Evolutionary conservation across 2,113 vertebrate species (phyloP).

Genomic region (Thamnophis sirtalis): DNA sequence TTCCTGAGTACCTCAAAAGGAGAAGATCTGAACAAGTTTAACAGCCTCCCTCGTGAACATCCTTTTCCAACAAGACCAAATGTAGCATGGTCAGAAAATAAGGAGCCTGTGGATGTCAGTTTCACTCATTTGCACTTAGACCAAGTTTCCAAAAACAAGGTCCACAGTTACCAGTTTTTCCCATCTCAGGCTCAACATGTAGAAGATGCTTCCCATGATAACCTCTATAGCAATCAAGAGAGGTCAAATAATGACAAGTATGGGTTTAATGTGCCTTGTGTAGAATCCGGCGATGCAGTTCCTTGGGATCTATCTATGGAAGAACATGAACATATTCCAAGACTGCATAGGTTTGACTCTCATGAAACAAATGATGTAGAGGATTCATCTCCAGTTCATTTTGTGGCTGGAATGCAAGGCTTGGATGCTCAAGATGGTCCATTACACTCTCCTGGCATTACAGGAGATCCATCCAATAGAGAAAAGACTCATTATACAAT

Average conservation of each 20-base stretch:
- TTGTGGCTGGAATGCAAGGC: conserved; percentile 63
- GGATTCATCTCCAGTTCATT: conserved; percentile 57
- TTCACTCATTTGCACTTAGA: conserved; percentile 52
- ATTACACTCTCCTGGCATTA: conserved; percentile 49
- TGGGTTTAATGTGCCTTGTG: conserved; percentile 28
- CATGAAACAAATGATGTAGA: conserved; percentile 68
- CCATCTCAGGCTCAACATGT: conserved; percentile 31
- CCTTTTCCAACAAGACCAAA: conserved; percentile 65
- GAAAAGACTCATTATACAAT: conserved; percentile 46
- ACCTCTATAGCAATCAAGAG: conserved; percentile 11
- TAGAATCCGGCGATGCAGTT: conserved; percentile 55
- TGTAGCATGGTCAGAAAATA: conserved; percentile 68
- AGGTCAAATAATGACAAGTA: conserved; percentile 20
- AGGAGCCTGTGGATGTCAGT: conserved; percentile 66
- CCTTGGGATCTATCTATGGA: conserved; percentile 77
- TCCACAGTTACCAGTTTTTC: conserved; percentile 19
- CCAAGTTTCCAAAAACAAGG: conserved; percentile 33
- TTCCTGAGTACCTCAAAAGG: conserved; percentile 79
- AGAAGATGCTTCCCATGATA: not conserved
- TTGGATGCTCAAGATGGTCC: conserved; percentile 56
- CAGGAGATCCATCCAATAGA: conserved; percentile 6
- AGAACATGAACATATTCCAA: conserved; percentile 78
- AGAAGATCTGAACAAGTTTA: conserved; percentile 76
- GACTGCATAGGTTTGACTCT: conserved; percentile 75
- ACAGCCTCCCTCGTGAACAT: conserved; percentile 81